phyloP scores from a whole-genome alignment of 2,113 vertebrate species.

The Tonatia bakeri region DNA sequence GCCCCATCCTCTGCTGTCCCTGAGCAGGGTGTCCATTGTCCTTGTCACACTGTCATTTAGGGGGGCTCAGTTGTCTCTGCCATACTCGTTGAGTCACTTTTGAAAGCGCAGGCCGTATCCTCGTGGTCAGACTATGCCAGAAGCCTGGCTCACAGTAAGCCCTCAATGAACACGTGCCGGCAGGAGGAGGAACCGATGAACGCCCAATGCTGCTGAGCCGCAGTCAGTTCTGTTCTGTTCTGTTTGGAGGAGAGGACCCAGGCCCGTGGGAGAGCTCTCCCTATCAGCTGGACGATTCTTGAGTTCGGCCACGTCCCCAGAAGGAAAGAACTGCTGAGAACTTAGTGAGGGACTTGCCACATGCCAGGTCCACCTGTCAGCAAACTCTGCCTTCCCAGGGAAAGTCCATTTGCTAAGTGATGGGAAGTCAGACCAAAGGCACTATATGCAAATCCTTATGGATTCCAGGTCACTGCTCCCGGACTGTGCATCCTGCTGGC shows the following conservation, averaged over 20 bases:
- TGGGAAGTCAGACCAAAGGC: neutral
- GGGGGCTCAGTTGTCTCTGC: neutral
- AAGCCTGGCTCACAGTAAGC: neutral
- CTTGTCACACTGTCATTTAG: neutral
- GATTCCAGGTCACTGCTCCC: conserved; percentile 15
- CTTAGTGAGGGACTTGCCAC: neutral
- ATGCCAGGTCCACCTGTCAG: neutral
- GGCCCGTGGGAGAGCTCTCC: neutral
- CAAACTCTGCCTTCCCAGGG: accelerated
- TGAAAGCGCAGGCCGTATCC: neutral
- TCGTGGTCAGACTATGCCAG: neutral
- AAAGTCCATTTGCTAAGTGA: neutral
- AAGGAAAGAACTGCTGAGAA: neutral
- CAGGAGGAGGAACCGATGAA: neutral
- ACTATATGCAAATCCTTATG: conserved; percentile 38
- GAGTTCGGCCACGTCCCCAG: neutral
- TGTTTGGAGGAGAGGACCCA: neutral
- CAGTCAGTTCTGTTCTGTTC: neutral
- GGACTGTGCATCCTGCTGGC: neutral
- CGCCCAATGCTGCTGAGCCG: neutral
- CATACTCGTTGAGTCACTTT: neutral
- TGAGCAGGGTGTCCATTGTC: neutral
- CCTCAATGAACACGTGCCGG: neutral
- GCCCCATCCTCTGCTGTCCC: neutral
- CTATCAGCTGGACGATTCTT: neutral